Evolutionary conservation across 2,113 vertebrate species (phyloP), one percentile per base, ranked within the genome.

Genomic region (Capra hircus): DNA sequence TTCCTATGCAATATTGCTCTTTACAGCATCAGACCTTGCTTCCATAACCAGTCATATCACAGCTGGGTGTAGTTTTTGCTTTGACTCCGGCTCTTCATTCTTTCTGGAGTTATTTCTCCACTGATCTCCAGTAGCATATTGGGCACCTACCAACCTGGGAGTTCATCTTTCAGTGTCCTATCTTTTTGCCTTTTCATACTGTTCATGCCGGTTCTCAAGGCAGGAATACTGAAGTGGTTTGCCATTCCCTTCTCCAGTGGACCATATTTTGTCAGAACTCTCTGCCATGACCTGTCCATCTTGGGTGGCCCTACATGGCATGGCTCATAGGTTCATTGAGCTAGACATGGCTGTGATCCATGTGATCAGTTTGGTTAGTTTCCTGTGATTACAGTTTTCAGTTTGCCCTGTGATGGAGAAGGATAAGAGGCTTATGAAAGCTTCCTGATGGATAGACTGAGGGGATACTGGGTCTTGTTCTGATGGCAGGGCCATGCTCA

Each of bases 251-350:
- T 71, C n/a, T 12, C 9, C n/a, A 71, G 67, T 36, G 9, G n/a
- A 71, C n/a, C n/a, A 36, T 10, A 36, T 36, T 71, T 6, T 36
- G 67, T 23, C n/a, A 71, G 67, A 71, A 6, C n/a, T 71, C n/a
- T 71, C 67, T 0, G 3, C 17, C 19, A 23, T 71, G n/a, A 36
- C n/a, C 9, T 2, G 0, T 23, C n/a, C 2, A 0, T 71, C 67
- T 71, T 71, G 67, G 19, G n/a, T 71, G n/a, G n/a, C n/a, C 19
- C n/a, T 40, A 5, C 10, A 6, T 5, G 5, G 19, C 67, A 36
- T 71, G n/a, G 67, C 19, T 36, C 19, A 23, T 71, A 36, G 67
- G 11, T 71, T 71, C 67, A 6, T 1, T 71, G n/a, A 71, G n/a
- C 17, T 36, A 71, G 19, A 21, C n/a, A 67, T 9, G 4, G 16